A percentile compares a stretch with the other conserved stretches of the same genome.
Evolutionary conservation across 2,113 vertebrate species (phyloP).

Genomic region (Coregonus clupeaformis): DNA sequence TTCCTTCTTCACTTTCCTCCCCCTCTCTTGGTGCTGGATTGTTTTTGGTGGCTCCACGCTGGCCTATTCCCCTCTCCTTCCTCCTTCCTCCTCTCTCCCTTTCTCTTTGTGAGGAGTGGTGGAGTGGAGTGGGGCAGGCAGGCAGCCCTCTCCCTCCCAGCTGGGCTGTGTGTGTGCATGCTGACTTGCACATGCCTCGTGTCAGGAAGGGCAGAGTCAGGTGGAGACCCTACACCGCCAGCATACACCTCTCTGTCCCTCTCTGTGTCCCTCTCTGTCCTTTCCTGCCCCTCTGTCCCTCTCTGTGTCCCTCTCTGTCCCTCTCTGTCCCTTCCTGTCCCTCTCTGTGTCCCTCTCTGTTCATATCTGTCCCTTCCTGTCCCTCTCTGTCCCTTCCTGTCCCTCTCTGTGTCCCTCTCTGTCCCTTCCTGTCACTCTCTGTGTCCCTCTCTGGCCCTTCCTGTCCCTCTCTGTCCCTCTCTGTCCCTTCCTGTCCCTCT

Average conservation of each 20-base stretch:
- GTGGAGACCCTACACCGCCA: constrained; percentile 48
- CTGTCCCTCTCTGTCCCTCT: too few relatives aligned
- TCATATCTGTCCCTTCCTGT: too few relatives aligned
- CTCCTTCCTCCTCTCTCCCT: constrained; percentile 35
- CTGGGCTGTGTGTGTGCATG: constrained; percentile 56
- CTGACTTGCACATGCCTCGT: constrained; percentile 77
- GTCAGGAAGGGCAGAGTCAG: constrained; percentile 54
- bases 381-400: too few relatives aligned
- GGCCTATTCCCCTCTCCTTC: constrained; percentile 22
- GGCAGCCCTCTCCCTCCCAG: constrained; percentile 36
- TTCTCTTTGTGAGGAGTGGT: constrained; percentile 68
- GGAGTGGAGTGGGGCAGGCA: background rate
- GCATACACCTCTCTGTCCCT: constrained; percentile 23
- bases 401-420: too few relatives aligned
- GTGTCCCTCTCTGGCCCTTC: too few relatives aligned
- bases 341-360: too few relatives aligned
- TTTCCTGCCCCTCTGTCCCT: too few relatives aligned
- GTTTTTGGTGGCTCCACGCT: constrained; percentile 49
- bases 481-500: too few relatives aligned
- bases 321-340: too few relatives aligned
- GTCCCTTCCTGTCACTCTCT: too few relatives aligned
- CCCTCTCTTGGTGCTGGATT: background rate
- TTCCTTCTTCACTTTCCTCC: background rate
- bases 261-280: background rate
- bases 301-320: too few relatives aligned